Percentiles rank a stretch among this genome's conserved stretches.
Evolutionary conservation across 2,888 invertebrate genomes (phyloP).

Genomic region (Lycia hirtaria): DNA sequence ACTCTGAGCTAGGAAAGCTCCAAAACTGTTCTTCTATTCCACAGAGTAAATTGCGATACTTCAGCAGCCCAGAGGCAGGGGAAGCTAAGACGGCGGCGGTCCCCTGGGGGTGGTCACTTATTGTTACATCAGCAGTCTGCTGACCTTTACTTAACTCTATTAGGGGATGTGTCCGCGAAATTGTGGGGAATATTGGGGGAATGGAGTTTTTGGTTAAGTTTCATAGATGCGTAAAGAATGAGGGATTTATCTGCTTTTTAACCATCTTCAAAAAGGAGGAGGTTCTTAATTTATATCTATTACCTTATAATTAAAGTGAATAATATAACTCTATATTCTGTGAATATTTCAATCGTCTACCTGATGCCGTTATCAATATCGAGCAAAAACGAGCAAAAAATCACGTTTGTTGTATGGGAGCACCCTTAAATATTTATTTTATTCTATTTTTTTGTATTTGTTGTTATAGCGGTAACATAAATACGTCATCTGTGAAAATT

Average conservation of each 20-base stretch:
- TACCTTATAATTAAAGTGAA: too few relatives aligned
- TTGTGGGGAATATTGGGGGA: conserved; percentile 8
- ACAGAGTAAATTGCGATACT: conserved; percentile 27
- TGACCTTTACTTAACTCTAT: conserved; percentile 41
- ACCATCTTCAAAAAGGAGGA: too few relatives aligned
- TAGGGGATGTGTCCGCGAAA: conserved; percentile 27
- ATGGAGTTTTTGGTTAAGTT: conserved; percentile 20
- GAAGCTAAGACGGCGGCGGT: conserved; percentile 58
- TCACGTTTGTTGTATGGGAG: too few relatives aligned
- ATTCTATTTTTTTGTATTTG: too few relatives aligned
- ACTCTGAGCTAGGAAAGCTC: background rate
- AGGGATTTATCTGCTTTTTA: background rate
- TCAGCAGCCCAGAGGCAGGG: conserved; percentile 50
- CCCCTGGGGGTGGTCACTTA: conserved; percentile 67
- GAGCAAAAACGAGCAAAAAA: too few relatives aligned
- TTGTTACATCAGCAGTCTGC: conserved; percentile 63
- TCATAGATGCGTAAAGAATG: conserved; percentile 1
- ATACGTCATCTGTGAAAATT: too few relatives aligned
- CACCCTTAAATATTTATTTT: too few relatives aligned
- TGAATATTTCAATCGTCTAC: too few relatives aligned
- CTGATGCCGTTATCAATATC: too few relatives aligned
- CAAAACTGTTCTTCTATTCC: background rate
- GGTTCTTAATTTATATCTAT: too few relatives aligned
- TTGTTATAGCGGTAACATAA: too few relatives aligned
- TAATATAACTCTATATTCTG: too few relatives aligned